Conservation (phyloP, 1,140 invertebrate species). For the Heterodera carotae region DNA sequence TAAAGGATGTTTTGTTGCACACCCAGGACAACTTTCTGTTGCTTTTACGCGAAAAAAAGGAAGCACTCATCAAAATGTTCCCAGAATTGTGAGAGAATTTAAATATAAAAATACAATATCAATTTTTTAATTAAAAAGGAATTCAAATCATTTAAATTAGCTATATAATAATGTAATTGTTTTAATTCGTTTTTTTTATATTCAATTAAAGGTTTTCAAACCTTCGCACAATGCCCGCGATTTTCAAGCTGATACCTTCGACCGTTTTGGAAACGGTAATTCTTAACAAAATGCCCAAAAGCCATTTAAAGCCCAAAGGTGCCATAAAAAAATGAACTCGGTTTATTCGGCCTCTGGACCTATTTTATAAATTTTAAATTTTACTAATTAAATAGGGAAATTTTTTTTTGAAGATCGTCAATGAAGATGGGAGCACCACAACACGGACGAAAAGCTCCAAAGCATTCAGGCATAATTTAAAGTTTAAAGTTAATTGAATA, state of each 20-base stretch:
- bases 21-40: constrained; percentile 51
- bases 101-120: not conserved
- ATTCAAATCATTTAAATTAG: not conserved
- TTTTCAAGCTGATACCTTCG: constrained; percentile 46
- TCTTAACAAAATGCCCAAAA: too few species aligned
- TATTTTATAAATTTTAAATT: not conserved
- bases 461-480: constrained; percentile 42
- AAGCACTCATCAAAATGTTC: constrained; percentile 46
- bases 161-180: not conserved
- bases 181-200: not conserved
- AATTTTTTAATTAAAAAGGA: not conserved
- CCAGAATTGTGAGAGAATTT: constrained; percentile 37
- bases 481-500: not conserved
- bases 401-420: constrained; percentile 29
- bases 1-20: constrained; percentile 41
- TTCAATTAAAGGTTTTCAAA: constrained; percentile 35
- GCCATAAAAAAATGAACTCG: too few species aligned
- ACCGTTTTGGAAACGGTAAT: constrained; percentile 44
- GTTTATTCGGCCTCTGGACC: too few species aligned
- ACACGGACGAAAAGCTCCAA: constrained; percentile 52
- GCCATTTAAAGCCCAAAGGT: too few species aligned
- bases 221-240: constrained; percentile 46
- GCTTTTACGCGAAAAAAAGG: constrained; percentile 52
- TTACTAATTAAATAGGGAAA: not conserved
- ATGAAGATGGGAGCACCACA: constrained; percentile 53